A percentile compares a stretch with the other conserved stretches of the same genome.
phyloP scores from a whole-genome alignment of 2,113 vertebrate genomes.

The Gulo gulo region DNA sequence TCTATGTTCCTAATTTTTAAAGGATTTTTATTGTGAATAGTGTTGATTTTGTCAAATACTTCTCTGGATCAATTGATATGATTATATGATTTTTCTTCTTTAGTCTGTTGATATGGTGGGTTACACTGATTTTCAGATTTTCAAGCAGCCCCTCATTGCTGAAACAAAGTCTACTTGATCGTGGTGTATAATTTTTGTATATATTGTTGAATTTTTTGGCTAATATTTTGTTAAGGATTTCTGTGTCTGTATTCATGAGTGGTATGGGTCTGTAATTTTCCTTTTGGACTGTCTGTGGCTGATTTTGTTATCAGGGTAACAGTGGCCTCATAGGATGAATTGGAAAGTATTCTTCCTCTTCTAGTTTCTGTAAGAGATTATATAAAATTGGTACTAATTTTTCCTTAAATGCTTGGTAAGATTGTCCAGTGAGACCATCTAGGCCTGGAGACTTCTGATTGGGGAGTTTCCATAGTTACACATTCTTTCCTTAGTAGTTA shows the following conservation, averaged over 20 bases:
- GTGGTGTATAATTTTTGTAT: not conserved
- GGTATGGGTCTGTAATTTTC: not conserved
- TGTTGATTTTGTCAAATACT: not conserved
- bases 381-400: not conserved
- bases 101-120: not conserved
- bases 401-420: not conserved
- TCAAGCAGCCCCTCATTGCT: not conserved
- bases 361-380: not conserved
- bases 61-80: not conserved
- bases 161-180: not conserved
- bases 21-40: not conserved
- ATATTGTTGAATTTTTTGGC: not conserved
- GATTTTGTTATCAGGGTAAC: not conserved
- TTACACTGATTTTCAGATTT: not conserved
- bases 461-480: not conserved
- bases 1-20: not conserved
- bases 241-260: not conserved
- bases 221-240: not conserved
- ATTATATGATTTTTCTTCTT: not conserved
- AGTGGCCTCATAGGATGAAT: not conserved
- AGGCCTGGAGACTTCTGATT: not conserved
- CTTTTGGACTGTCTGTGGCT: not conserved
- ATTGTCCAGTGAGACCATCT: not conserved
- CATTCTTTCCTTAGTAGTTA: not conserved
- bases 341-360: not conserved